Conservation (phyloP, 2,888 invertebrate genomes). For the Thecophora atra region DNA sequence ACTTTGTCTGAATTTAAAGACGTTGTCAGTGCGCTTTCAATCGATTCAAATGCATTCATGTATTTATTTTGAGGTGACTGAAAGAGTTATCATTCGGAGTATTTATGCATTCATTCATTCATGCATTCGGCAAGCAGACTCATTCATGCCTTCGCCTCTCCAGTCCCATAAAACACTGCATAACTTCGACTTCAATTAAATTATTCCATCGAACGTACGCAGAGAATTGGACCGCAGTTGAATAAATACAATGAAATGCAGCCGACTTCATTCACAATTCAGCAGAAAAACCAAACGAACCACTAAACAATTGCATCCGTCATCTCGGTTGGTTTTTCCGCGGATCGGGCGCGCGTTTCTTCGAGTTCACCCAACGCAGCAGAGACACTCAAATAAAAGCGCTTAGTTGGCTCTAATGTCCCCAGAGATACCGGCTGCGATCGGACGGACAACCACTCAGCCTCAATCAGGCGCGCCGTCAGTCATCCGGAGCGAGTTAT, state of each 20-base stretch:
- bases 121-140: not conserved
- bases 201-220: conserved; percentile 19
- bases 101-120: conserved; percentile 16
- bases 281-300: conserved; percentile 9
- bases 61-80: too few species aligned
- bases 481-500: conserved; percentile 15
- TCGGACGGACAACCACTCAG: not conserved
- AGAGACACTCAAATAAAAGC: conserved; percentile 3
- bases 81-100: not conserved
- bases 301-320: not conserved
- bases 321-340: not conserved
- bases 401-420: conserved; percentile 20
- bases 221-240: conserved; percentile 15
- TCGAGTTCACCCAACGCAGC: conserved; percentile 4
- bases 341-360: not conserved
- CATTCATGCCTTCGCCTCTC: not conserved
- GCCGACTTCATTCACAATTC: not conserved
- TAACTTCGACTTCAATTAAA: conserved; percentile 32
- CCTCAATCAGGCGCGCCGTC: not conserved
- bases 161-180: conserved; percentile 8
- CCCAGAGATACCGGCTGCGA: conserved; percentile 29
- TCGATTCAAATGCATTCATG: too few species aligned
- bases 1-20: too few species aligned
- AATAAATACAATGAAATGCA: conserved; percentile 28
- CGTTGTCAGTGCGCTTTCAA: too few species aligned